phyloP scores from a whole-genome alignment of 37 sponge, comb jelly and placozoan species.

The Cliona cf. orientalis region DNA sequence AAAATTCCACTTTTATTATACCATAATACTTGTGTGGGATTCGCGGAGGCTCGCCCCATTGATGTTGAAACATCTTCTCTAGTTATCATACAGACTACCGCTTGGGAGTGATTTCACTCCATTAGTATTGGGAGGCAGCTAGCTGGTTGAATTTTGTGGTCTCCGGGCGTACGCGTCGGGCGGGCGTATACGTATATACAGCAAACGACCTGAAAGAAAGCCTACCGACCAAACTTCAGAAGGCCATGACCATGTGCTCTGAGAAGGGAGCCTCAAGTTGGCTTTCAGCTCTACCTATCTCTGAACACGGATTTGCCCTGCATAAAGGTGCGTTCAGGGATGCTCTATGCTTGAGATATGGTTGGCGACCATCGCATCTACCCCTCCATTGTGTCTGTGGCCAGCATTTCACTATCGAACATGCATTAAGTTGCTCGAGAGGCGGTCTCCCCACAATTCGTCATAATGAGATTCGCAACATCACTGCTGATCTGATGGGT shows the following conservation, averaged over 20 bases:
- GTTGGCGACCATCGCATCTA: conserved; percentile 27
- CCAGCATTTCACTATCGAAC: conserved; percentile 21
- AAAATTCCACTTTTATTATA: too few species aligned
- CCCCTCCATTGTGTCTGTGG: conserved; percentile 10
- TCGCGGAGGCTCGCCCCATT: too few species aligned
- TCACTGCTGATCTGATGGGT: conserved; percentile 30
- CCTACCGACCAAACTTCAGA: background rate
- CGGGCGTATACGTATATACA: too few species aligned
- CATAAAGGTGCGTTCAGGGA: conserved; percentile 30
- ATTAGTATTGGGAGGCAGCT: too few species aligned
- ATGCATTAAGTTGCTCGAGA: conserved; percentile 16
- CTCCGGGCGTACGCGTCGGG: too few species aligned
- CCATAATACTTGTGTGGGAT: too few species aligned
- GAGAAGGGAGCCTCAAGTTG: conserved; percentile 47
- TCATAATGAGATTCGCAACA: conserved; percentile 47
- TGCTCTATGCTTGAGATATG: conserved; percentile 31
- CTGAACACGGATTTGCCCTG: conserved; percentile 49
- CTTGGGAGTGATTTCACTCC: too few species aligned
- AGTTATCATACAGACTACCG: too few species aligned
- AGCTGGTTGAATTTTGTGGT: too few species aligned
- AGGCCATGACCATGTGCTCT: background rate
- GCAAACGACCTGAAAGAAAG: conserved; percentile 16
- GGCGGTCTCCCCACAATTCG: conserved; percentile 35
- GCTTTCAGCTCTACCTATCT: conserved; percentile 27
- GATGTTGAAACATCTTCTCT: too few species aligned